Evolutionary conservation across 2,797 vertebrate species (phyloP), one percentile per base, ranked within the genome.

Genomic region (Amphiprion clarkii): DNA sequence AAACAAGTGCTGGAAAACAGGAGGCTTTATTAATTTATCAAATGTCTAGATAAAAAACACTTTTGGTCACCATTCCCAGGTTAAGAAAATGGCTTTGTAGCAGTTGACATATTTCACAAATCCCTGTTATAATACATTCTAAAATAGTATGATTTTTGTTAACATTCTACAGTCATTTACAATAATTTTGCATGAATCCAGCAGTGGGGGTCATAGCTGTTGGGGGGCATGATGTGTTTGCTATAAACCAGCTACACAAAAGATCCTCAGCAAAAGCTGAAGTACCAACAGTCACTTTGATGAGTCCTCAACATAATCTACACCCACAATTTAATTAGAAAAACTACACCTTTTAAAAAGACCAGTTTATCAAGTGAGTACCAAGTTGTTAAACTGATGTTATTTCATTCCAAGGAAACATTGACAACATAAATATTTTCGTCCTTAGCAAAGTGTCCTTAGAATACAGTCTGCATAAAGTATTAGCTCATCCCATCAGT

Each of bases 1-100:
- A 84, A 82, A 77, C 61, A 48, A 56, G 36, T 4, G 9, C 76
- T 84, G 60, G 54, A 23, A 83, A 88, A 84, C 49, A 64, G 42
- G 39, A 73, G 59, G 53, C 51, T 89, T 90, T 90, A 90, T 88
- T 93, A 5, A 63, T 86, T 92, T 93, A 92, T 90, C 88, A 94
- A 94, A 94, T 85, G 46, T 76, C 27, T 60, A 72, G 52, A 86
- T 81, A 81, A 59, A 87, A 89, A 89, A 91, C 90, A 84, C 49
- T 19, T 67, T 68, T 71, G 68, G 58, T 83, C 71, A 79, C 53
- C 71, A 82, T 85, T 72, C 67, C 61, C 57, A 81, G 84, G 81
- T 79, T 71, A 64, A 67, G 76, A 88, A 92, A 91, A 88, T 78
- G 44, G 68, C 68, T 89, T 86, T 3, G 52, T 80, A 62, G 81